phyloP scores from a whole-genome alignment of 2,113 vertebrate species.

The Holacanthus passer region DNA sequence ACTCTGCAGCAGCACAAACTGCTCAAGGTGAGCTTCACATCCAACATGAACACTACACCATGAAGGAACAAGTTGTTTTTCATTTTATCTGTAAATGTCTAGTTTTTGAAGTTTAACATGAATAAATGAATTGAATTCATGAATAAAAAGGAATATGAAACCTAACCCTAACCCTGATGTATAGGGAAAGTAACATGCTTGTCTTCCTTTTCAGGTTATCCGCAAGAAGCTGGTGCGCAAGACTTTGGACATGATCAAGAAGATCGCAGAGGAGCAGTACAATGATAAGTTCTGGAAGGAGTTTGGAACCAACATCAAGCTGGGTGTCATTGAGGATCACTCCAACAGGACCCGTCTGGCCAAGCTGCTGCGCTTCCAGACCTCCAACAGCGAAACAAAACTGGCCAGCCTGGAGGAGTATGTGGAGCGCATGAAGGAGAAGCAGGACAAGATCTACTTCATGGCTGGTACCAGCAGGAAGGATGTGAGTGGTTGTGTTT shows the following conservation, averaged over 20 bases:
- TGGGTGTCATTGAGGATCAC: slow-evolving; percentile 99
- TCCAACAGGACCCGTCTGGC: slow-evolving; percentile 97
- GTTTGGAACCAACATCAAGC: slow-evolving; percentile 98
- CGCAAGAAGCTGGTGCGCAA: slow-evolving; percentile 99
- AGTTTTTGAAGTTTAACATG: background rate
- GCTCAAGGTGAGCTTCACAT: slow-evolving; percentile 88
- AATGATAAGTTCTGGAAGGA: slow-evolving; percentile 99
- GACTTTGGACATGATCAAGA: slow-evolving; percentile 99
- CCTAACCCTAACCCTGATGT: no score
- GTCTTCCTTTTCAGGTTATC: slow-evolving; percentile 87
- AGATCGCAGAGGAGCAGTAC: slow-evolving; percentile 97
- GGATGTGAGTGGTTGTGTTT: slow-evolving; percentile 84
- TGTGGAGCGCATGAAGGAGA: slow-evolving; percentile 99
- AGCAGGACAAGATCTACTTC: slow-evolving; percentile 99
- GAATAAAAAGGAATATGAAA: background rate
- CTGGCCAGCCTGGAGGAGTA: slow-evolving; percentile 95
- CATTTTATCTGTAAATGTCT: background rate
- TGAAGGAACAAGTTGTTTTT: background rate
- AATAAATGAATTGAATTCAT: background rate
- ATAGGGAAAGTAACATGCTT: background rate
- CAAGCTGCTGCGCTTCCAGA: slow-evolving; percentile 97
- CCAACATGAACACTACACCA: background rate
- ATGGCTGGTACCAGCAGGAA: slow-evolving; percentile 97
- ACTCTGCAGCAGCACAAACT: slow-evolving; percentile 99
- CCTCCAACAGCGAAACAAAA: slow-evolving; percentile 90